Percentiles rank a stretch among this genome's conserved stretches.
These are phyloP conservation scores for Pleuronectes platessa DNA, from an alignment of 2,113 vertebrate genomes.

Conservation along the genomic window DNA sequence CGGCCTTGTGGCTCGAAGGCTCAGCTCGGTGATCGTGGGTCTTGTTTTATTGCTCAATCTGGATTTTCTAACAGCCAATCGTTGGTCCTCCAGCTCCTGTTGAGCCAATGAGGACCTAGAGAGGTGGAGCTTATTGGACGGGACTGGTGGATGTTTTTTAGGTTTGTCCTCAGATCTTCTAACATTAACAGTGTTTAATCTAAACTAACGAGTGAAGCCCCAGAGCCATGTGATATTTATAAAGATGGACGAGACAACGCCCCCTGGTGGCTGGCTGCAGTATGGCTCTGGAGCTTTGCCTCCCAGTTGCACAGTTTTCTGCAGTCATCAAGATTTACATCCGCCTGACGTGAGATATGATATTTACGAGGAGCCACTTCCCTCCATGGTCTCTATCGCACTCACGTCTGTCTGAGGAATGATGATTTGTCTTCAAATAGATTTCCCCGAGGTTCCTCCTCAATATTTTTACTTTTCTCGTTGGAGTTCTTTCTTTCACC, in stretches of 20 bases:
- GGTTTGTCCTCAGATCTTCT: too few species aligned
- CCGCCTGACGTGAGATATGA: neutral
- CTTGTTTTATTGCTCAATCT: conserved; percentile 4
- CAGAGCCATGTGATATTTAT: too few species aligned
- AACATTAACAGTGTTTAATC: too few species aligned
- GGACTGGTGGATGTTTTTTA: neutral
- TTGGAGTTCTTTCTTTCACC: neutral
- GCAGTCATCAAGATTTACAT: neutral
- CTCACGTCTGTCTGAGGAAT: neutral
- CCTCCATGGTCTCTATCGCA: neutral
- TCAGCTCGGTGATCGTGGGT: neutral
- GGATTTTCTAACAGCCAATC: conserved; percentile 4
- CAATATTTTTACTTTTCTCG: neutral
- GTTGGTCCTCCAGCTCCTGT: neutral
- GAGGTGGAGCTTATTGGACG: too few species aligned
- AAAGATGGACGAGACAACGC: too few species aligned
- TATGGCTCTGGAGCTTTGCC: too few species aligned
- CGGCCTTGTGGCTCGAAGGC: conserved; percentile 6
- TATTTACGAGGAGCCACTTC: neutral
- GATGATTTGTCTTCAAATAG: neutral
- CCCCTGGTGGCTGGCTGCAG: too few species aligned
- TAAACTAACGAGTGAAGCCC: too few species aligned
- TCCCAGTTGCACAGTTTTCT: neutral
- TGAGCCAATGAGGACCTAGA: conserved; percentile 6
- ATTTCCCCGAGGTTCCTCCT: neutral